A percentile compares a stretch with the other conserved stretches of the same genome.
phyloP scores from a whole-genome alignment of 53 echinoderm and acorn worm species.

The Arbacia lixula region DNA sequence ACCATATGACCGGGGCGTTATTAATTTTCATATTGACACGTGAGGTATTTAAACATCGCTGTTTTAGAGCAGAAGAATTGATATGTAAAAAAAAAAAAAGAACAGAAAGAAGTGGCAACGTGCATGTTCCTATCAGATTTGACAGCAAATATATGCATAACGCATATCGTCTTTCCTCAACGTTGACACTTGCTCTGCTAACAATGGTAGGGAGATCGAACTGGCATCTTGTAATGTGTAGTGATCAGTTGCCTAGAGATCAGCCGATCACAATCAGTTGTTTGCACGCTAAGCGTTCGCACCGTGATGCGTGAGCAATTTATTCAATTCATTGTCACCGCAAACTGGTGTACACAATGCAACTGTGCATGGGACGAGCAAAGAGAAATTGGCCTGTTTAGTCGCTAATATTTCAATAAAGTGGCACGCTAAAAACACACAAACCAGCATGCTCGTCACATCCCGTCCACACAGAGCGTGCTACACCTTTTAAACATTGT shows the following conservation, averaged over 20 bases:
- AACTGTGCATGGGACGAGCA: background rate
- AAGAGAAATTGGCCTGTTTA: conserved; percentile 40
- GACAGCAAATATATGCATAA: conserved; percentile 40
- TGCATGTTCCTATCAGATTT: conserved; percentile 4
- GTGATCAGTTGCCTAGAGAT: conserved; percentile 25
- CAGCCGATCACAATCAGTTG: conserved; percentile 10
- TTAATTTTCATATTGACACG: too few species aligned
- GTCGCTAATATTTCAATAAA: conserved; percentile 36
- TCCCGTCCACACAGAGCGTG: conserved; percentile 19
- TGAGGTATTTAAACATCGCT: too few species aligned
- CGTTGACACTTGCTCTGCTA: conserved; percentile 1
- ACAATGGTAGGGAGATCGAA: background rate
- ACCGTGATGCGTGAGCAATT: conserved; percentile 24
- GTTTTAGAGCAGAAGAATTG: too few species aligned
- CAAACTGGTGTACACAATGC: conserved; percentile 8
- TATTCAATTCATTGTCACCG: background rate
- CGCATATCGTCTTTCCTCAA: conserved; percentile 8
- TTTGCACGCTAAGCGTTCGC: conserved; percentile 28
- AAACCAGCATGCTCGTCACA: conserved; percentile 28
- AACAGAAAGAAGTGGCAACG: background rate
- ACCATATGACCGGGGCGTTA: too few species aligned
- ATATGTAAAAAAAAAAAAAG: too few species aligned
- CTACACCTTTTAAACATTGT: conserved; percentile 41
- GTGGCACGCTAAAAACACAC: conserved; percentile 15
- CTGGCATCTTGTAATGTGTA: background rate